Base-by-base conservation (phyloP, 2,113 vertebrate genomes). In the Phasianus colchicus region DNA sequence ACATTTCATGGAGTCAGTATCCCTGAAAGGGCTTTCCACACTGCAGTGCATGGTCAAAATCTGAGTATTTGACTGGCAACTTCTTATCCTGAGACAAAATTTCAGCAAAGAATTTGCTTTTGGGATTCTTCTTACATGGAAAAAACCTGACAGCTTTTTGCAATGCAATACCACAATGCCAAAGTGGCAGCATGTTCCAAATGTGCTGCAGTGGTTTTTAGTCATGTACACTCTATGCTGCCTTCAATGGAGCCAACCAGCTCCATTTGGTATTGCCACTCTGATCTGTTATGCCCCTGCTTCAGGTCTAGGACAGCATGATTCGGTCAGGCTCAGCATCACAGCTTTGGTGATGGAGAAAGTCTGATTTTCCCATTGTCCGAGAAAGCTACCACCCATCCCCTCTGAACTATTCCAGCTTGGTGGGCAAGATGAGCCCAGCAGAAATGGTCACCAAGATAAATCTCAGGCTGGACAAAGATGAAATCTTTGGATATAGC, bases 261-360 rank as follows among this genome's bases (percentile, higher is more conserved):
- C 38, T 61, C n/a, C 78, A 54, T 77, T 34, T 9, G 24, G 13
- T 55, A 55, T 36, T 36, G 38, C 47, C 30, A 29, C 5, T 8
- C 69, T 57, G 63, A 63, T 20, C 1, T 0, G 25, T 48, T 13
- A 0, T 52, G 64, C 42, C 30, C 19, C 12, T 77, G 22, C n/a
- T 60, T 40, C 50, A 19, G 48, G 10, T 64, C 40, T 14, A n/a
- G 14, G 24, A 47, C 32, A 29, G 9, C 0, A 0, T n/a, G 61
- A 43, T 27, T 4, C 65, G 17, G 16, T 25, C 58, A 40, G 11
- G 25, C 48, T 63, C 42, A 58, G 22, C 16, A 48, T 20, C 21
- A 13, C 29, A 57, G 32, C 22, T 83, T 15, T 67, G 24, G 8
- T 29, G 22, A 48, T 63, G 32, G 42, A 64, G 58, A 64, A 91